phyloP scores from a whole-genome alignment of 37 sponge, comb jelly and placozoan genomes.

The Sycon ciliatum region DNA sequence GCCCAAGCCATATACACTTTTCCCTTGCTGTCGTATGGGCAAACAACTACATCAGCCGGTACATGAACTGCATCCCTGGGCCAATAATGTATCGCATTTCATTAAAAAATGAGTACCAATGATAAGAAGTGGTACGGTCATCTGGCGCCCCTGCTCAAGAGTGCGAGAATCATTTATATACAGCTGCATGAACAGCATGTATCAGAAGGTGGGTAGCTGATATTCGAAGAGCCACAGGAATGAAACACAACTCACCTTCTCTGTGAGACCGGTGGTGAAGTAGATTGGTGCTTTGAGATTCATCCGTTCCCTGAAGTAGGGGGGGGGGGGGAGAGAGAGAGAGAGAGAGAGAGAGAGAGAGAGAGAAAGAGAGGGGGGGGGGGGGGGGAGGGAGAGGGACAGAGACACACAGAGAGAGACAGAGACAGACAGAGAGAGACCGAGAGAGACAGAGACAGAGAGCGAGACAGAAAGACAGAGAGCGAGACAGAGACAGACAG shows the following conservation, averaged over 20 bases:
- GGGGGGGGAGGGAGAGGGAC: background rate
- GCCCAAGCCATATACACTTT: no score
- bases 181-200: no score
- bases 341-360: conserved; percentile 9
- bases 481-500: conserved; percentile 14
- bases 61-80: no score
- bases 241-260: conserved; percentile 66
- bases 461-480: background rate
- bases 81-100: no score
- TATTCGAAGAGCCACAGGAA: no score
- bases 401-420: background rate
- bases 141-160: no score
- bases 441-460: background rate
- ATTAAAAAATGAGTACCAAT: no score
- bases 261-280: conserved; percentile 82
- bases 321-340: background rate
- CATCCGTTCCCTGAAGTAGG: conserved; percentile 72
- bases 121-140: no score
- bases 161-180: no score
- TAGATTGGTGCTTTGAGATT: conserved; percentile 85
- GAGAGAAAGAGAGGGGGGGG: background rate
- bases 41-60: no score
- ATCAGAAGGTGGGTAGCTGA: no score
- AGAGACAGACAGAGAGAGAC: background rate
- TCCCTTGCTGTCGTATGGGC: no score